phyloP scores from a whole-genome alignment of 1,140 invertebrate species.

The Cotesia vestalis region DNA sequence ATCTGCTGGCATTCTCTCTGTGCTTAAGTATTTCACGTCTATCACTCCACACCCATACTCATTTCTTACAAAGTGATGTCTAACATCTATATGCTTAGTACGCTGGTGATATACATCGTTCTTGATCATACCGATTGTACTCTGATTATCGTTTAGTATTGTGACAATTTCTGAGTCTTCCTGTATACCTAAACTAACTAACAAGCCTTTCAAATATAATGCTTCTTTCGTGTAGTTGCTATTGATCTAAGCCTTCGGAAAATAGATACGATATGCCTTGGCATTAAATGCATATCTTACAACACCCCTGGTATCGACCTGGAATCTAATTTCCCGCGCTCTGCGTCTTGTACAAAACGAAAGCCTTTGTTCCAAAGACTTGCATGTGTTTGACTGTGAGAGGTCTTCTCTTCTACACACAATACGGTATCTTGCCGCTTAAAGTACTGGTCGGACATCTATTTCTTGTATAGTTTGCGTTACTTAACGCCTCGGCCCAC shows the following conservation, averaged over 20 bases:
- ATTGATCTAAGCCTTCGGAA: no score
- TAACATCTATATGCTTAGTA: conserved; percentile 61
- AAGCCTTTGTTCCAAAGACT: no score
- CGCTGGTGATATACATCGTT: conserved; percentile 42
- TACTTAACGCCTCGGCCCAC: conserved; percentile 1
- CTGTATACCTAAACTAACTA: conserved; percentile 23
- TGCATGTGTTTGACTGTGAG: no score
- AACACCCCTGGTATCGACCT: neutral
- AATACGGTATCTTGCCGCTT: no score
- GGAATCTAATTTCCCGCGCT: no score
- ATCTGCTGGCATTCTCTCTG: conserved; percentile 37
- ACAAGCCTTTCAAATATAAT: conserved; percentile 44
- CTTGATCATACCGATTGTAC: no score
- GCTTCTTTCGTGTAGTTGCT: conserved; percentile 42
- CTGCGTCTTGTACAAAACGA: no score
- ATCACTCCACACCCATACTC: conserved; percentile 24
- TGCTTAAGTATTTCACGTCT: conserved; percentile 25
- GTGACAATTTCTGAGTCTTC: no score
- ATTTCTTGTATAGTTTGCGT: neutral
- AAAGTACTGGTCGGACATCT: neutral
- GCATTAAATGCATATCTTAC: conserved; percentile 49
- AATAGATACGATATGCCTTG: conserved; percentile 22
- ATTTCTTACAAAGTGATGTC: conserved; percentile 47
- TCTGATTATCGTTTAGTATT: no score
- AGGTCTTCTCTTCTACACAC: no score